These are phyloP conservation scores for Pyrgus malvae DNA, from an alignment of 2,888 invertebrate species.

Conservation along the genomic window DNA sequence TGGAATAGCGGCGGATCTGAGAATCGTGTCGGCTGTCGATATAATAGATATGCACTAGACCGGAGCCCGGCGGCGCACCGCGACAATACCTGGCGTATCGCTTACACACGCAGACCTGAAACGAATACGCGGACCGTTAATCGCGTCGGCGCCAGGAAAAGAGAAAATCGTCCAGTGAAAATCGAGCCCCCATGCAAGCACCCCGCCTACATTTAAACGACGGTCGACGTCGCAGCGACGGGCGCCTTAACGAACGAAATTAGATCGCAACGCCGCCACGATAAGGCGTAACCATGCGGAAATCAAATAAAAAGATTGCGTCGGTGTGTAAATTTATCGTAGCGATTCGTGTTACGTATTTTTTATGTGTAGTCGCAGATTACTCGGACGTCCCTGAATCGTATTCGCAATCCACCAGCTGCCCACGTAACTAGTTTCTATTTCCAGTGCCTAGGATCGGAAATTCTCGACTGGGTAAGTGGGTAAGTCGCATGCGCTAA, in stretches of 20 bases:
- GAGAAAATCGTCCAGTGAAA: conserved; percentile 66
- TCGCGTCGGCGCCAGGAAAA: conserved; percentile 66
- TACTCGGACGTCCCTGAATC: conserved; percentile 63
- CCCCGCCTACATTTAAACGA: conserved; percentile 60
- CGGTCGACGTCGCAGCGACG: conserved; percentile 59
- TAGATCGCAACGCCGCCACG: conserved; percentile 65
- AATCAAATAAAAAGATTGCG: conserved; percentile 70
- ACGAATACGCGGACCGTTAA: conserved; percentile 73
- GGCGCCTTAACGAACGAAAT: conserved; percentile 66
- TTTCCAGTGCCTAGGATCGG: conserved; percentile 59
- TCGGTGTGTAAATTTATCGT: conserved; percentile 74
- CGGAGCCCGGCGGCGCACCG: conserved; percentile 63
- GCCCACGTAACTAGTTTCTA: conserved; percentile 72
- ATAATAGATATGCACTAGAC: conserved; percentile 77
- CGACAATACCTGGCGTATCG: conserved; percentile 73
- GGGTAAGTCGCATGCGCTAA: conserved; percentile 33
- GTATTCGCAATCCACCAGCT: conserved; percentile 62
- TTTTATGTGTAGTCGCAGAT: conserved; percentile 58
- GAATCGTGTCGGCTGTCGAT: conserved; percentile 63
- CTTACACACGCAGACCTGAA: conserved; percentile 72
- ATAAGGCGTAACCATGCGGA: conserved; percentile 76
- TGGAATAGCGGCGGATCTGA: conserved; percentile 63
- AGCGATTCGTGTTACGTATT: conserved; percentile 49
- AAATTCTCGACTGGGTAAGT: conserved; percentile 49
- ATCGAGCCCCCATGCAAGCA: conserved; percentile 51